A percentile compares a stretch with the other conserved stretches of the same genome.
Evolutionary conservation across 1,140 invertebrate species (phyloP).

Genomic region (Drosophila parabipectinata): DNA sequence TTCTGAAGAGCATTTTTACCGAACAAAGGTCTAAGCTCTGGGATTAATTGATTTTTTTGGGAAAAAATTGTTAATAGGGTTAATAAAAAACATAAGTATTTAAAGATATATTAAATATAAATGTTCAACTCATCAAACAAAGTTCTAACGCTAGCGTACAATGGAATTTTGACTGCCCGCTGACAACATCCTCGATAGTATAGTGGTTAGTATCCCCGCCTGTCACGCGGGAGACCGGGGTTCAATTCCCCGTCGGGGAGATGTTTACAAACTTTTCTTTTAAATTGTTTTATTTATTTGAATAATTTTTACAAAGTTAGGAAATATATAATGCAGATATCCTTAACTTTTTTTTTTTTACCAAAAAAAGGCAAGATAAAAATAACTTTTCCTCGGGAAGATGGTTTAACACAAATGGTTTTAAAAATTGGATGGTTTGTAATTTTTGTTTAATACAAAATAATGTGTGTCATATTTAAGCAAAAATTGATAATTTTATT

Average conservation of each 20-base stretch:
- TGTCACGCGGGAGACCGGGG: constrained; percentile 85
- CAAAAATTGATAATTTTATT: not conserved
- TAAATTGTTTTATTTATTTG: not conserved
- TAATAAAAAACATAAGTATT: not conserved
- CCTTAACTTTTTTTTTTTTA: too few species aligned
- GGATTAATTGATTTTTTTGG: too few species aligned
- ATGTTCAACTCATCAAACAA: not conserved
- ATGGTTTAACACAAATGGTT: too few species aligned
- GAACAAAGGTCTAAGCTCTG: too few species aligned
- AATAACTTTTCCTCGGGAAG: too few species aligned
- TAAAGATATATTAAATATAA: not conserved
- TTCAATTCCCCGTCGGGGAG: constrained; percentile 85
- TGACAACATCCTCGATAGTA: constrained; percentile 84
- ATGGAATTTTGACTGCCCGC: not conserved
- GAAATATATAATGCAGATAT: too few species aligned
- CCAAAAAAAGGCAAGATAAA: too few species aligned
- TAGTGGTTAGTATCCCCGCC: constrained; percentile 85
- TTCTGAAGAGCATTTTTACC: too few species aligned
- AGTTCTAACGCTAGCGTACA: not conserved
- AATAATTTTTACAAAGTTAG: too few species aligned
- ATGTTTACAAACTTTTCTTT: not conserved
- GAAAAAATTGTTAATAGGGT: too few species aligned
- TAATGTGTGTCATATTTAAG: not conserved
- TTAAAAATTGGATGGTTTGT: too few species aligned
- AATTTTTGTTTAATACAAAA: too few species aligned